Conservation (phyloP, 1,140 invertebrate species). For the Melipona quadrifasciata region DNA sequence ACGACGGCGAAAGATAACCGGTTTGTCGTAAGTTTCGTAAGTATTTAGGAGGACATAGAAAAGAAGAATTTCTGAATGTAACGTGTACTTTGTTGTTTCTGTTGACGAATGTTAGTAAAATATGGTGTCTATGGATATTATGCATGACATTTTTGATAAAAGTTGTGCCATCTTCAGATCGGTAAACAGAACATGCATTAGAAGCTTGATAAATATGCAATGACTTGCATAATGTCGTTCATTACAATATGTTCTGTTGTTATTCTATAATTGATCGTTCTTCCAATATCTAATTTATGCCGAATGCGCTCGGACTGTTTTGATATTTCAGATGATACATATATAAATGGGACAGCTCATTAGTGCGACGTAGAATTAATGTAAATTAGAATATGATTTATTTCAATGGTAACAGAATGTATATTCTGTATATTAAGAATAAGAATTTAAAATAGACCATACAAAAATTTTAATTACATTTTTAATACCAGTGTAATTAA, state of each 20-base stretch:
- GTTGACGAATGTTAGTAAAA: neutral
- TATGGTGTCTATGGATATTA: neutral
- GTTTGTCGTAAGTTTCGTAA: constrained; percentile 15
- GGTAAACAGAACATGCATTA: neutral
- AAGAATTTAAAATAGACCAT: neutral
- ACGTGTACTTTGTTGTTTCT: neutral
- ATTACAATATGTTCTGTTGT: neutral
- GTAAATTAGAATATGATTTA: neutral
- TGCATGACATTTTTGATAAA: neutral
- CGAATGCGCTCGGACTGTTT: neutral
- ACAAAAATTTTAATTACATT: neutral
- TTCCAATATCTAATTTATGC: constrained; percentile 9
- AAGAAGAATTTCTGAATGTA: neutral
- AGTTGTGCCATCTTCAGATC: neutral
- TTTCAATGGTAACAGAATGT: neutral
- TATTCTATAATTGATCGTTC: neutral
- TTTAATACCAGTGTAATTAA: neutral
- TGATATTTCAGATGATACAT: neutral
- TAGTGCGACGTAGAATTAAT: neutral
- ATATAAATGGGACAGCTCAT: neutral
- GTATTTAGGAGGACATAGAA: neutral
- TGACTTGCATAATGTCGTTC: constrained; percentile 22
- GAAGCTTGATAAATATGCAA: constrained; percentile 24
- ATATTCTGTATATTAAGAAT: neutral
- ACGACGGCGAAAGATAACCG: neutral